Evolutionary conservation across 2,888 invertebrate species (phyloP), one percentile per base, ranked within the genome.

Genomic region (Drosophila vallismaia): DNA sequence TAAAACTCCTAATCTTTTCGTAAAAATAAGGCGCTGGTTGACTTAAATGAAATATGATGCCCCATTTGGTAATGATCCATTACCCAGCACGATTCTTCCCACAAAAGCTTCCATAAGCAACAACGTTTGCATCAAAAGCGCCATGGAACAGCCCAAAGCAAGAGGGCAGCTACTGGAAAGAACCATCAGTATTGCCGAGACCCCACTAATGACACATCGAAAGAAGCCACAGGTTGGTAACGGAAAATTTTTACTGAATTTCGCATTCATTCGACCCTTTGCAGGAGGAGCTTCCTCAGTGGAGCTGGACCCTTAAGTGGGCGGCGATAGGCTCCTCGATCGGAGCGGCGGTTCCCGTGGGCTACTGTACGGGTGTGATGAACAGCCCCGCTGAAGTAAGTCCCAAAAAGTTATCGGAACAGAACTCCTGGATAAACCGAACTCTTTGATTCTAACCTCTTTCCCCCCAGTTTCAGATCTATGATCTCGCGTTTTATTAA

Each of bases 361-460:
- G 97, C 44, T 97, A 94, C 90, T 95, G 95, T 86, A 95, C 96
- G 45, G 97, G 97, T 33, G 96, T 96, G 5, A 93, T 97, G 74
- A 97, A 97, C 90, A 94, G 95, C 38, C 96, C 96, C 5, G 94
- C 95, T 54, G 92, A 93, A 86, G 96, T 96, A 91, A 93, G 19
- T 2, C 19, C 2, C 19, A 19, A 2, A 19, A 1, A 19, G 19
- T 19, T 19, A 19, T 19, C 19, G 19, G 19, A 19, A 19, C 19
- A 2, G 19, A 19, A 1, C 19, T 19, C 19, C 19, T 19, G 19
- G 19, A 19, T 19, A 19, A 19, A 19, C 2, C 19, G 19, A 19
- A 19, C 19, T 19, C 19, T 19, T 19, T 19, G 19, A 19, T 19
- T 19, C 19, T 19, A 19, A 19, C 1, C 19, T 2, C 19, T 19